These are phyloP conservation scores for Muschampia plurimacula DNA, from an alignment of 2,888 invertebrate species.

Conservation along the genomic window DNA sequence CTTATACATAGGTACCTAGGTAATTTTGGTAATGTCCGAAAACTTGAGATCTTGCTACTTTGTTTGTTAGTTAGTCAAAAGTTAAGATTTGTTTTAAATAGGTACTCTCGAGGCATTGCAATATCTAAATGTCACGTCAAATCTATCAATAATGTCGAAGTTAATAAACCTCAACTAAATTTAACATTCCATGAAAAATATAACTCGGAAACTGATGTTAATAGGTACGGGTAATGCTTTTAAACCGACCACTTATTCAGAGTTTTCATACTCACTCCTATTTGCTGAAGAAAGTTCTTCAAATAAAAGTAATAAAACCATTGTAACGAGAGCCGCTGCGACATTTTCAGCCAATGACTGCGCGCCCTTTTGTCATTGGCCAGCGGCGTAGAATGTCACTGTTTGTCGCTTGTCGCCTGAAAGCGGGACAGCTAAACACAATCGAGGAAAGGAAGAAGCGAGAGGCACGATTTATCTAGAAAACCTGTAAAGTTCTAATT, in stretches of 20 bases:
- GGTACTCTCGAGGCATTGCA: no score
- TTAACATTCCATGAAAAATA: no score
- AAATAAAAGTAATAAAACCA: slow-evolving; percentile 31
- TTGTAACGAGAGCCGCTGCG: slow-evolving; percentile 42
- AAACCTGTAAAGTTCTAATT: slow-evolving; percentile 14
- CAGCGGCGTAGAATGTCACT: slow-evolving; percentile 67
- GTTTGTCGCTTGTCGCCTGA: slow-evolving; percentile 65
- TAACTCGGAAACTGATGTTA: no score
- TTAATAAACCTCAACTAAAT: no score
- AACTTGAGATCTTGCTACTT: no score
- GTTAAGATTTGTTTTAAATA: no score
- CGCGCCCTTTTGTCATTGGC: slow-evolving; percentile 62
- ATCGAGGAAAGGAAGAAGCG: slow-evolving; percentile 46
- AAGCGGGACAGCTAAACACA: slow-evolving; percentile 51
- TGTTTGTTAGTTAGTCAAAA: no score
- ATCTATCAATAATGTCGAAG: no score
- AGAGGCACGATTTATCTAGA: slow-evolving; percentile 45
- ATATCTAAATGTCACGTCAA: no score
- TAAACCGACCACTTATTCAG: neutral
- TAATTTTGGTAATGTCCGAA: no score
- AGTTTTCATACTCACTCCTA: neutral
- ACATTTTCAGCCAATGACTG: slow-evolving; percentile 66
- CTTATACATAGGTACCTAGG: no score
- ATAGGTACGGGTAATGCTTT: no score
- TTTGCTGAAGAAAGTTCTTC: slow-evolving; percentile 7